These are phyloP conservation scores for Neofelis nebulosa DNA, from an alignment of 2,113 vertebrate genomes.

Conservation along the genomic window DNA sequence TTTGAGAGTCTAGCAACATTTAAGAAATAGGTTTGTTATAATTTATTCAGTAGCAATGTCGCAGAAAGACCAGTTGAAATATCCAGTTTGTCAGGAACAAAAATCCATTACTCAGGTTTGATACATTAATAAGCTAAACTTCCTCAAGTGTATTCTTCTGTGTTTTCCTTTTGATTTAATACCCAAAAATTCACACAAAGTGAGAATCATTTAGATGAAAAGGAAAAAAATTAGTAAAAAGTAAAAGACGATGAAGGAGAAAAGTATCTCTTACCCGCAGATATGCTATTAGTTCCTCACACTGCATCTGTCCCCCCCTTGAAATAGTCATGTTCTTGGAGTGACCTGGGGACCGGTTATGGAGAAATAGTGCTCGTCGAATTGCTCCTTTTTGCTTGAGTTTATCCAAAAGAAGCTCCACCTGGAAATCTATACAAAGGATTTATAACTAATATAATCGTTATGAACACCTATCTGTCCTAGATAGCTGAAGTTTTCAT, in stretches of 20 bases:
- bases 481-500: background rate
- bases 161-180: background rate
- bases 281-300: conserved; percentile 93
- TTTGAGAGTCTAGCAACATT: background rate
- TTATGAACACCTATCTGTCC: background rate
- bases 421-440: conserved; percentile 90
- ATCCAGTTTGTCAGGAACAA: background rate
- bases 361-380: conserved; percentile 94
- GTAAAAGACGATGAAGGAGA: background rate
- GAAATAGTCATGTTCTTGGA: conserved; percentile 92
- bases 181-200: background rate
- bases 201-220: background rate
- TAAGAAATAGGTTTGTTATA: background rate
- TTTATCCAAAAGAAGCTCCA: conserved; percentile 95
- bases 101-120: background rate
- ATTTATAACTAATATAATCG: conserved; percentile 54
- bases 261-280: conserved; percentile 87
- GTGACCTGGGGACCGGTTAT: conserved; percentile 87
- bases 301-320: conserved; percentile 86
- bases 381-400: conserved; percentile 96
- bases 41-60: background rate
- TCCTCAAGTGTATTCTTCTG: background rate
- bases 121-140: background rate
- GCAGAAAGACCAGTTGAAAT: background rate
- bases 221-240: background rate